Conservation (phyloP, 1,140 invertebrate genomes). For the Drosophila lini region DNA sequence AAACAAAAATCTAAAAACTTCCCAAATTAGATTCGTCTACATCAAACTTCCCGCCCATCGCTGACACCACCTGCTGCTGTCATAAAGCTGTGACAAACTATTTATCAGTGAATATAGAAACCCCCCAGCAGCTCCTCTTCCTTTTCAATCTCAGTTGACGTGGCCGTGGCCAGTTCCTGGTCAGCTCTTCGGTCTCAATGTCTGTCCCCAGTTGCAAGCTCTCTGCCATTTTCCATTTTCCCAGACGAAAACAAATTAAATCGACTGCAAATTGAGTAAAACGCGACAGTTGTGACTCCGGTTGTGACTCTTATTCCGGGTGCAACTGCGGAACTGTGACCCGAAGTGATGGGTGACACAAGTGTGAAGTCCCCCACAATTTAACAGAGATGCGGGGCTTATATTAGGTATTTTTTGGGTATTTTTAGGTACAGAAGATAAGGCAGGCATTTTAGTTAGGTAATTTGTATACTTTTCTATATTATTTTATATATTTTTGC, state of each 20-base stretch:
- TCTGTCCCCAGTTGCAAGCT: slow-evolving; percentile 6
- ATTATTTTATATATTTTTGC: not conserved
- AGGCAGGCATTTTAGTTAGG: fast-evolving
- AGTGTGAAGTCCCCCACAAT: not conserved
- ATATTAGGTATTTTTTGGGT: not conserved
- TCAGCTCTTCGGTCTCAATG: slow-evolving; percentile 14
- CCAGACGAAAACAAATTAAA: slow-evolving; percentile 76
- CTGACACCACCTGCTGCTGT: slow-evolving; percentile 25
- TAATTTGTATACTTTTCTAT: no score
- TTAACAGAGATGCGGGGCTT: not conserved
- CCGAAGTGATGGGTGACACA: slow-evolving; percentile 4
- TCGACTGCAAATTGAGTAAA: slow-evolving; percentile 80
- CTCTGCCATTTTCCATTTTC: slow-evolving; percentile 9
- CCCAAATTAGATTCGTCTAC: slow-evolving; percentile 1
- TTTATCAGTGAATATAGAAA: not conserved
- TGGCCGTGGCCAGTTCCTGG: slow-evolving; percentile 12
- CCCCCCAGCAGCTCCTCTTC: not conserved
- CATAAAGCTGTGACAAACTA: slow-evolving; percentile 34
- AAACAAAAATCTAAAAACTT: not conserved
- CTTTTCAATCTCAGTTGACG: slow-evolving; percentile 23
- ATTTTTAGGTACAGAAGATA: not conserved
- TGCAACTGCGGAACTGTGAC: slow-evolving; percentile 18
- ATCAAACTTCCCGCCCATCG: slow-evolving; percentile 8
- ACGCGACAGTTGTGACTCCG: slow-evolving; percentile 74
- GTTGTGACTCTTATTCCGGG: slow-evolving; percentile 37